phyloP scores from a whole-genome alignment of 1,140 invertebrate species.

The Asbolus verrucosus region DNA sequence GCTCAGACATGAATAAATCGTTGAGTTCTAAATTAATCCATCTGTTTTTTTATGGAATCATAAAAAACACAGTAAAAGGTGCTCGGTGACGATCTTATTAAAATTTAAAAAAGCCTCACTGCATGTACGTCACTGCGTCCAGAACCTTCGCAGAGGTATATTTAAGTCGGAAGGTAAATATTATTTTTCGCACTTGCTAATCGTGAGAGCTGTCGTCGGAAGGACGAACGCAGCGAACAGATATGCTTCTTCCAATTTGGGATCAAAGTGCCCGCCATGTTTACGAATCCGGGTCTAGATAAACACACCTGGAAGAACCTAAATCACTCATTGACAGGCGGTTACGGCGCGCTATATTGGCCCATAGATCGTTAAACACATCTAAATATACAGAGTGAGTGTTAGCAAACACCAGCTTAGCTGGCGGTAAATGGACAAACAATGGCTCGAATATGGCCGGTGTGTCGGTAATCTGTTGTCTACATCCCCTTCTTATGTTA shows the following conservation, averaged over 20 bases:
- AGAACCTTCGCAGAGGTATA: neutral
- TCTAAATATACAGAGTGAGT: conserved; percentile 55
- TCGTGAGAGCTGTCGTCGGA: conserved; percentile 41
- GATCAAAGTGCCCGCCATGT: conserved; percentile 60
- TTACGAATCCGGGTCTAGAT: conserved; percentile 58
- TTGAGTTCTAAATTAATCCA: too few relatives aligned
- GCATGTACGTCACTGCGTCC: neutral
- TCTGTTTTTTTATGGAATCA: too few relatives aligned
- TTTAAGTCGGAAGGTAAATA: conserved; percentile 49
- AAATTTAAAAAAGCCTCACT: too few relatives aligned
- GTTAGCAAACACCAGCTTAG: conserved; percentile 58
- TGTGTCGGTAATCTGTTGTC: conserved; percentile 62
- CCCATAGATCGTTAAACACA: conserved; percentile 45
- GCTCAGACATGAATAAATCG: too few relatives aligned
- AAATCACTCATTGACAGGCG: conserved; percentile 62
- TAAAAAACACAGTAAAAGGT: too few relatives aligned
- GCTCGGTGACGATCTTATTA: too few relatives aligned
- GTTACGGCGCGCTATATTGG: conserved; percentile 44
- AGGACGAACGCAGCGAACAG: conserved; percentile 22
- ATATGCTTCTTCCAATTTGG: conserved; percentile 46
- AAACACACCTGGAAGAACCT: conserved; percentile 62
- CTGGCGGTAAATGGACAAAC: conserved; percentile 64
- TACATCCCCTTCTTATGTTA: conserved; percentile 59
- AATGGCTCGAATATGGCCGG: conserved; percentile 55
- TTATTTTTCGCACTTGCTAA: conserved; percentile 57